Evolutionary conservation across 2,113 vertebrate species (phyloP).

Genomic region (Bettongia penicillata): DNA sequence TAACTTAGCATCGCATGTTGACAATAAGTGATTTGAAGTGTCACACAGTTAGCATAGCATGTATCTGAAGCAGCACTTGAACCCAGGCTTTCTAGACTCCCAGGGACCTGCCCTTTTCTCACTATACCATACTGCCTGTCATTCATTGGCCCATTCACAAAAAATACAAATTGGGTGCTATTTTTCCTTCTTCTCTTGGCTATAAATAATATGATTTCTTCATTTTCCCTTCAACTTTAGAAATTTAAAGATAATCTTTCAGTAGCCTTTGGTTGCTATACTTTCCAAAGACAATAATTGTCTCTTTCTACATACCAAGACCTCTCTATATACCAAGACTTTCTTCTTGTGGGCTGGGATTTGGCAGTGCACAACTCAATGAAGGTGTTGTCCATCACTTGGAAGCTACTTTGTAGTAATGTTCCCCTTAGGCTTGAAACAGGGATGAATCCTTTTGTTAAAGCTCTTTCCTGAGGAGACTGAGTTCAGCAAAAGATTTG

Average conservation of each 20-base stretch:
- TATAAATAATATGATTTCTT: background rate
- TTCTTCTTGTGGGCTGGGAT: background rate
- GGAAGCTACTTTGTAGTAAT: background rate
- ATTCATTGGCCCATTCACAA: background rate
- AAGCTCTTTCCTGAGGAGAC: background rate
- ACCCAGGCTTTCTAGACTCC: too few species aligned
- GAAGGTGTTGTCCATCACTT: constrained; percentile 20
- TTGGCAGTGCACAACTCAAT: background rate
- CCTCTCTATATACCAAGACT: background rate
- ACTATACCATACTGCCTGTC: too few species aligned
- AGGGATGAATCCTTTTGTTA: constrained; percentile 58
- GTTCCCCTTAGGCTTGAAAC: constrained; percentile 13
- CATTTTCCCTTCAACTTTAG: background rate
- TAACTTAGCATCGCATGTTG: accelerated
- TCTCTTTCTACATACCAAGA: background rate
- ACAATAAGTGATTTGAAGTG: accelerated
- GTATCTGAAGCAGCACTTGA: background rate
- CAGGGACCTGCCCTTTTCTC: background rate
- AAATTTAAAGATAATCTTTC: background rate
- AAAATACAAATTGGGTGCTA: background rate
- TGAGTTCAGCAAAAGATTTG: constrained; percentile 18
- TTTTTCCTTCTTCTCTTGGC: background rate
- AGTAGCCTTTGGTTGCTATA: background rate
- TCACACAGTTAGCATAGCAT: accelerated
- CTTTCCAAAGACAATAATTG: background rate